Evolutionary conservation across 2,888 invertebrate species (phyloP), one percentile per base, ranked within the genome.

Genomic region (Acanthosepion pharaonis): DNA sequence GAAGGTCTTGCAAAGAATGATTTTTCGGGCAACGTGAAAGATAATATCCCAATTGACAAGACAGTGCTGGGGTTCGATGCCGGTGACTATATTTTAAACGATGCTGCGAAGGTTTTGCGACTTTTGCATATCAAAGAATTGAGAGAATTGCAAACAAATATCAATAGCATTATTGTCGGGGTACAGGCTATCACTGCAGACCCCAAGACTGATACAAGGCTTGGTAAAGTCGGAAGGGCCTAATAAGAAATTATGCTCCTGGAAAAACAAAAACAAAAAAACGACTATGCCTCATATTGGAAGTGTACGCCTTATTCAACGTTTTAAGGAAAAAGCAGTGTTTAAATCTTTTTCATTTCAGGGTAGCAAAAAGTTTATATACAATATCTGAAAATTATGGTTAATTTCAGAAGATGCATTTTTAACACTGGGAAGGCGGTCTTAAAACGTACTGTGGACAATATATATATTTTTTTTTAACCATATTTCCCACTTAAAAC

Each of bases 151-250:
- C 99, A 99, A 97, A 99, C 99, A 0, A 98, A 98, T 96, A 99
- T 99, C 94, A 99, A 99, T 97, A 99, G 99, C 97, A 98, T 99
- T 1, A 98, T 99, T 96, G 99, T 99, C 2, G 98, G 98, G 93
- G 98, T 99, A 8, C 99, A 99, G 98, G 98, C 98, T 95, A 98
- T 99, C 3, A 99, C 99, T 1, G 99, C 99, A 9, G 98, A 99
- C 98, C 99, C 99, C 5, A 99, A 99, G 98, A 99, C 99, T 95
- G 99, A 99, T 97, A 99, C 99, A 0, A 98, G 98, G 97, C 98
- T 99, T 94, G 99, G 99, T 94, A 98, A 99, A 98, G 99, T 99
- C 96, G 99, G 99, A n/a, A 95, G 95, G 33, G 33, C 33, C n/a
- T 78, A n/a, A 78, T 15, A 78, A n/a, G 15, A 78, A 78, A 33